Evolutionary conservation across 1,140 invertebrate genomes (phyloP).

Genomic region (Formica selysi): DNA sequence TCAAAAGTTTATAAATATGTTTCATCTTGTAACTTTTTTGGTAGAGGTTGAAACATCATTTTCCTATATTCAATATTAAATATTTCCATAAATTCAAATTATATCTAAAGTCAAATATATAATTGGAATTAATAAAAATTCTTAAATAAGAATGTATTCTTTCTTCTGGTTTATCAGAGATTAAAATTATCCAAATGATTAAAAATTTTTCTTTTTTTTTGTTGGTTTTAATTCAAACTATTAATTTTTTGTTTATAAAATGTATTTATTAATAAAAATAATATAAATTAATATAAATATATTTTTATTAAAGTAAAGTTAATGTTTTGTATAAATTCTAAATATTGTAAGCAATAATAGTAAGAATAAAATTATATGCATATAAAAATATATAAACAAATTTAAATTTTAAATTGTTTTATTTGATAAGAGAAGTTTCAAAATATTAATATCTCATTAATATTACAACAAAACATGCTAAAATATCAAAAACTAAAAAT

Average conservation of each 20-base stretch:
- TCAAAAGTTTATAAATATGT: not conserved
- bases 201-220: not conserved
- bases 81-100: conserved; percentile 25
- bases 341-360: conserved; percentile 23
- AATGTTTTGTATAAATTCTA: not conserved
- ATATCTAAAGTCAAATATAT: not conserved
- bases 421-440: not conserved
- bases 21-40: not conserved
- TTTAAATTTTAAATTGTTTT: conserved; percentile 5
- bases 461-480: conserved; percentile 7
- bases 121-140: not conserved
- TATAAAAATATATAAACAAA: not conserved
- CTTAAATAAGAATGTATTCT: not conserved
- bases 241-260: conserved; percentile 9
- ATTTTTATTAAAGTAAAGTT: not conserved
- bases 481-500: conserved; percentile 48
- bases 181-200: not conserved
- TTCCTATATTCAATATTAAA: conserved; percentile 4
- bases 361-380: not conserved
- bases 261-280: not conserved
- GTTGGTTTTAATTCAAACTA: conserved; percentile 12
- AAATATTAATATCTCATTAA: conserved; percentile 26
- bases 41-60: not conserved
- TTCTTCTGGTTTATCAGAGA: not conserved
- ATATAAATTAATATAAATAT: not conserved